phyloP scores from a whole-genome alignment of 2,113 vertebrate species.

The Eleginops maclovinus region DNA sequence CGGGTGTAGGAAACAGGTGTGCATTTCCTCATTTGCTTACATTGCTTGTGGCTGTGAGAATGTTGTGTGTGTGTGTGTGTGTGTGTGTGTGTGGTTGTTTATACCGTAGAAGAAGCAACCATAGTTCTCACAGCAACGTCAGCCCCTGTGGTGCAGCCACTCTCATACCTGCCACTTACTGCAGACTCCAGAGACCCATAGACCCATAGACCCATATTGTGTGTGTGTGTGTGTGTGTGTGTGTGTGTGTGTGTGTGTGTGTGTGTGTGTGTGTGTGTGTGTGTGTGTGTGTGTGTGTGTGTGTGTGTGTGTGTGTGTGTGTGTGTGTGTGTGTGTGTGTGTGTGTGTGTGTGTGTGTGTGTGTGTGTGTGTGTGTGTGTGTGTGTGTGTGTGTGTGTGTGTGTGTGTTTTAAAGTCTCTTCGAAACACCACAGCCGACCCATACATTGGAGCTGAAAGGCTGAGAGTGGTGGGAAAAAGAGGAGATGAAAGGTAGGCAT shows the following conservation, averaged over 20 bases:
- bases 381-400: slow-evolving; percentile 7
- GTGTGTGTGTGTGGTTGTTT: slow-evolving; percentile 28
- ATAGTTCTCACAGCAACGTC: slow-evolving; percentile 3
- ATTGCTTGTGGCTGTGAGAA: slow-evolving; percentile 23
- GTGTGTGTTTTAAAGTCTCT: not conserved
- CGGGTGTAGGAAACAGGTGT: slow-evolving; percentile 50
- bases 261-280: not conserved
- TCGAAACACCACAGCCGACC: slow-evolving; percentile 13
- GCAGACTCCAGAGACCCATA: slow-evolving; percentile 23
- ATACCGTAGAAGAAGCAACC: slow-evolving; percentile 4
- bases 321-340: not conserved
- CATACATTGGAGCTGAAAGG: not conserved
- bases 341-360: slow-evolving; percentile 10
- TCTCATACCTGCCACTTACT: slow-evolving; percentile 39
- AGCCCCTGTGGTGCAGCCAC: slow-evolving; percentile 30
- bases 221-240: slow-evolving; percentile 7
- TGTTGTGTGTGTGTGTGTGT: not conserved
- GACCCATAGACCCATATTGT: not conserved
- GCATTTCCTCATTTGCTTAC: slow-evolving; percentile 50
- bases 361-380: not conserved
- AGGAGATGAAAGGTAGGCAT: slow-evolving; percentile 26
- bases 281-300: slow-evolving; percentile 9
- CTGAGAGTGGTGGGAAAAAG: not conserved
- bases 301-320: not conserved
- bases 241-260: slow-evolving; percentile 2